A percentile compares a stretch with the other conserved stretches of the same genome.
Conservation (phyloP, 1,140 invertebrate species). For the Tetramorium parvispinum region DNA sequence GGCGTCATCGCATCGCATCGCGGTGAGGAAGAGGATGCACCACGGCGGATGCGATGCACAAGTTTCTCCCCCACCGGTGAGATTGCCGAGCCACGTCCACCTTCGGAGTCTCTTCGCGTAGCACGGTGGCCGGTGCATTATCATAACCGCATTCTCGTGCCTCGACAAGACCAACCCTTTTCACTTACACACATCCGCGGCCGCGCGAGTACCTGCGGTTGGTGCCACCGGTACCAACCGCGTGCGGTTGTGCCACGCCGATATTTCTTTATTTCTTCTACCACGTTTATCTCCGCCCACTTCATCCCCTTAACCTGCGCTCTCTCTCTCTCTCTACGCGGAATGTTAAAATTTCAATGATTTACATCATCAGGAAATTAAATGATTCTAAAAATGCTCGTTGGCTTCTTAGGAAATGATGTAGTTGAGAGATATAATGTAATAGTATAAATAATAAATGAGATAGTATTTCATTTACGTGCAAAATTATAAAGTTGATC, state of each 20-base stretch:
- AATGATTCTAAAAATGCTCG: not conserved
- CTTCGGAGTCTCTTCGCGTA: slow-evolving; percentile 79
- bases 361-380: slow-evolving; percentile 5
- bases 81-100: slow-evolving; percentile 51
- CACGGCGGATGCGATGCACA: slow-evolving; percentile 17
- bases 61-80: slow-evolving; percentile 10
- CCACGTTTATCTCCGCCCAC: not conserved
- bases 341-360: not conserved
- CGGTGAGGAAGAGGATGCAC: slow-evolving; percentile 8
- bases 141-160: slow-evolving; percentile 85
- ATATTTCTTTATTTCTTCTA: slow-evolving; percentile 72
- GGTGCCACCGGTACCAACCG: slow-evolving; percentile 29
- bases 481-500: slow-evolving; percentile 12
- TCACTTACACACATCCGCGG: slow-evolving; percentile 69
- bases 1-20: not conserved
- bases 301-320: not conserved
- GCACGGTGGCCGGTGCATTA: slow-evolving; percentile 84
- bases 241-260: not conserved
- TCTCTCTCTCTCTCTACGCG: not conserved
- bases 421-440: slow-evolving; percentile 19
- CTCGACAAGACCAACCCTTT: slow-evolving; percentile 78
- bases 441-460: not conserved
- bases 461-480: slow-evolving; percentile 19
- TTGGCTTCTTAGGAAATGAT: slow-evolving; percentile 8
- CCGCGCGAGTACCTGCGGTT: slow-evolving; percentile 15